Evolutionary conservation across 2,888 invertebrate species (phyloP).

Genomic region (Eupithecia inturbata): DNA sequence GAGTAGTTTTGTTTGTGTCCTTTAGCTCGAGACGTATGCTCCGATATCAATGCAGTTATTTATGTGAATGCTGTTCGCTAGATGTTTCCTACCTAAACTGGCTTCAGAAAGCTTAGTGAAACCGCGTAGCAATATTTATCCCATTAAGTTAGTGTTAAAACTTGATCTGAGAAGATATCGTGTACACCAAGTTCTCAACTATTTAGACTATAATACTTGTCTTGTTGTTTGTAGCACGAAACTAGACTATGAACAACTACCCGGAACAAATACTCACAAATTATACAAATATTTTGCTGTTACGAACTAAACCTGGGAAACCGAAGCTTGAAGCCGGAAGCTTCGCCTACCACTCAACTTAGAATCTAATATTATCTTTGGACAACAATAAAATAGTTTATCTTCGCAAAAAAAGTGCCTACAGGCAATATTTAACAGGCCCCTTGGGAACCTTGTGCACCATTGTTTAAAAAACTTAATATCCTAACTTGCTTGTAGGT

Average conservation of each 20-base stretch:
- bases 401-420: no score
- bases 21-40: conserved; percentile 10
- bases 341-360: conserved; percentile 6
- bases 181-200: conserved; percentile 3
- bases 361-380: conserved; percentile 4
- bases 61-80: neutral
- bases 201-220: conserved; percentile 9
- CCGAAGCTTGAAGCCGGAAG: conserved; percentile 8
- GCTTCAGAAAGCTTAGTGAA: conserved; percentile 1
- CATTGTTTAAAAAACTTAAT: no score
- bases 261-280: conserved; percentile 21
- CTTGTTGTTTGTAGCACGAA: conserved; percentile 7
- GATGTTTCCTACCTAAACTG: neutral
- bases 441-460: no score
- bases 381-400: conserved; percentile 12
- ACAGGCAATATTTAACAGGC: no score
- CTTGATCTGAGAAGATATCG: conserved; percentile 4
- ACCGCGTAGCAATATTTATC: neutral
- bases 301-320: conserved; percentile 15
- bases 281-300: conserved; percentile 23
- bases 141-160: neutral
- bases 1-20: conserved; percentile 2
- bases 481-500: no score
- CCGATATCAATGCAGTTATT: conserved; percentile 12
- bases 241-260: conserved; percentile 8